These are phyloP conservation scores for Urocyon cinereoargenteus DNA, from an alignment of 2,797 vertebrate species.

Conservation along the genomic window DNA sequence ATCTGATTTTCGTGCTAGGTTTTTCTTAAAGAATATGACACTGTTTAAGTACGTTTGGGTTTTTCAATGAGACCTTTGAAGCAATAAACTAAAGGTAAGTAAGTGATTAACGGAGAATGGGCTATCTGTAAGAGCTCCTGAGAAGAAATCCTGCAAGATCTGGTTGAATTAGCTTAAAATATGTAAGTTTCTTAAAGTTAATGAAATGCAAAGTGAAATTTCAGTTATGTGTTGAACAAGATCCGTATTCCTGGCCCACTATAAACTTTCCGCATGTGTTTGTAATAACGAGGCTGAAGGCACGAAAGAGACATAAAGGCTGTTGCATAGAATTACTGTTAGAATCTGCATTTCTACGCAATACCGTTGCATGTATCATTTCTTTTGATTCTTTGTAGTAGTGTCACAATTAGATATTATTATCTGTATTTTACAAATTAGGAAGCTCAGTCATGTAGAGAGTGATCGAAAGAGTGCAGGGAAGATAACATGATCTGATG, in stretches of 20 bases:
- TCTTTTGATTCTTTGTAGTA: slow-evolving; percentile 16
- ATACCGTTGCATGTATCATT: background rate
- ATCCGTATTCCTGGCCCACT: background rate
- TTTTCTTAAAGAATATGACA: slow-evolving; percentile 6
- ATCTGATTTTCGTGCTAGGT: background rate
- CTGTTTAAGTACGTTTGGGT: background rate
- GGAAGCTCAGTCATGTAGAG: background rate
- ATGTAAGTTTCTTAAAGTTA: background rate
- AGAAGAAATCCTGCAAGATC: background rate
- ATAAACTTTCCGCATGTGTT: slow-evolving; percentile 14
- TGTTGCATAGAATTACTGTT: background rate
- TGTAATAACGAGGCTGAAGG: background rate
- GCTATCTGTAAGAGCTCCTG: background rate
- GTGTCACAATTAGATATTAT: background rate
- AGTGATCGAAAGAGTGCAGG: background rate
- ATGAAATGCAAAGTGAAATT: slow-evolving; percentile 32
- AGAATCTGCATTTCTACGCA: background rate
- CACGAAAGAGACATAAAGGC: background rate
- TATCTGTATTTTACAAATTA: background rate
- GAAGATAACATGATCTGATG: background rate
- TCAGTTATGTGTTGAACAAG: background rate
- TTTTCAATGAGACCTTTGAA: slow-evolving; percentile 7
- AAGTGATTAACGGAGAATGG: background rate
- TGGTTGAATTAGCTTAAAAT: slow-evolving; percentile 39
- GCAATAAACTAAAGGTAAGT: slow-evolving; percentile 9